Base-by-base conservation (phyloP, 2,113 vertebrate genomes). In the Microcebus griseorufus region DNA sequence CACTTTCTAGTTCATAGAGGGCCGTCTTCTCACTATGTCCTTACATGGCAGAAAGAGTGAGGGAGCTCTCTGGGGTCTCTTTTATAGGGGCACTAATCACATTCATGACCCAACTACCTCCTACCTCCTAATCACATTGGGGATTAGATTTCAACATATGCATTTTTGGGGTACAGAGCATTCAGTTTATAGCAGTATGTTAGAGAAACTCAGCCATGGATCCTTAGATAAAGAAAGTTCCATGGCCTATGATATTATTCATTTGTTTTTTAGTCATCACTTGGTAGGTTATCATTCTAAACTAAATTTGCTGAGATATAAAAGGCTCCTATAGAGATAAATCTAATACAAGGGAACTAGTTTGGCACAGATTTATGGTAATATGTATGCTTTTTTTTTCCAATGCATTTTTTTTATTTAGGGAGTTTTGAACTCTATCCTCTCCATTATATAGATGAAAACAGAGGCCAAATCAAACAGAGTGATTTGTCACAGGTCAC, bases 361-460 rank as follows among this genome's bases (percentile, higher is more conserved):
- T 93, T 62, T 76, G 90, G 75, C 58, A 22, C 34, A 64, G 34
- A 53, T 86, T 81, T 86, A 65, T 76, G 62, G 55, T 85, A 60
- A 39, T 80, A 48, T 12, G 29, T 70, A 20, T 75, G 55, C 48
- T 65, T 72, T 93, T 65, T 51, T 27, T 45, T 58, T 58, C 55
- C 55, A 83, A 39, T 93, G 34, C 75, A 22, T 53, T 75, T 93
- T 95, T 72, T 65, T 69, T 4, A 73, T 45, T 69, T 90, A 78
- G 64, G 34, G 64, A 69, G 75, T 92, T 39, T 94, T 93, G 58
- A 91, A 65, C 65, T 90, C 53, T 78, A 9, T 73, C 16, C 39
- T 97, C 25, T 65, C 80, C 37, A 55, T 96, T 90, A 58, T 81
- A 27, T 42, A 85, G 53, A 85, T 94, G 97, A 97, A 97, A 93